A percentile compares a stretch with the other conserved stretches of the same genome.
These are phyloP conservation scores for Turnix velox DNA, from an alignment of 2,113 vertebrate species.

Conservation along the genomic window DNA sequence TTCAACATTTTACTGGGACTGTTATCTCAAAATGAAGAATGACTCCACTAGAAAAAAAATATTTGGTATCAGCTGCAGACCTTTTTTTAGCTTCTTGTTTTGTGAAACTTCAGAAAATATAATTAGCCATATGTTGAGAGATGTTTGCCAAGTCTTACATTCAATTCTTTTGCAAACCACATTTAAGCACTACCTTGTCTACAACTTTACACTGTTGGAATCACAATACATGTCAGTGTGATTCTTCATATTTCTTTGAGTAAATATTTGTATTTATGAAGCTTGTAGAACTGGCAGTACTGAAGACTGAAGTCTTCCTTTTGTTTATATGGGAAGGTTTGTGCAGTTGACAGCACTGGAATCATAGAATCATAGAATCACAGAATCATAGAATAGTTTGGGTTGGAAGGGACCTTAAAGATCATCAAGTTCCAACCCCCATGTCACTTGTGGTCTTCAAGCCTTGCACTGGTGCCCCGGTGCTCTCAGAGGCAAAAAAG, in stretches of 20 bases:
- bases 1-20: conserved; percentile 54
- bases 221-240: neutral
- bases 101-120: conserved; percentile 50
- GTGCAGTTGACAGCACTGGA: neutral
- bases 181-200: conserved; percentile 3
- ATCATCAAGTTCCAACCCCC: too few species aligned
- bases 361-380: too few species aligned
- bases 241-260: conserved; percentile 15
- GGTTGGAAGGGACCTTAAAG: too few species aligned
- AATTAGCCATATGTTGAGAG: conserved; percentile 22
- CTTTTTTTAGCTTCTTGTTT: conserved; percentile 68
- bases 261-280: conserved; percentile 42
- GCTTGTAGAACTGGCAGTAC: conserved; percentile 28
- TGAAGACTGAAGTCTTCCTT: neutral
- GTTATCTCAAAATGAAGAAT: conserved; percentile 68
- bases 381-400: too few species aligned
- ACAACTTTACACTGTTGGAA: neutral
- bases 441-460: neutral
- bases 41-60: conserved; percentile 47
- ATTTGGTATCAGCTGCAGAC: conserved; percentile 39
- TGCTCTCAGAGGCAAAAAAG: neutral
- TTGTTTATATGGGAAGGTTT: conserved; percentile 16
- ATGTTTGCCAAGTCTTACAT: conserved; percentile 26
- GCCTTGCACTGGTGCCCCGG: neutral
- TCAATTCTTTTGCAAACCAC: conserved; percentile 3